A percentile compares a stretch with the other conserved stretches of the same genome.
Conservation (phyloP, 2,888 invertebrate species). For the Synanthedon vespiformis region DNA sequence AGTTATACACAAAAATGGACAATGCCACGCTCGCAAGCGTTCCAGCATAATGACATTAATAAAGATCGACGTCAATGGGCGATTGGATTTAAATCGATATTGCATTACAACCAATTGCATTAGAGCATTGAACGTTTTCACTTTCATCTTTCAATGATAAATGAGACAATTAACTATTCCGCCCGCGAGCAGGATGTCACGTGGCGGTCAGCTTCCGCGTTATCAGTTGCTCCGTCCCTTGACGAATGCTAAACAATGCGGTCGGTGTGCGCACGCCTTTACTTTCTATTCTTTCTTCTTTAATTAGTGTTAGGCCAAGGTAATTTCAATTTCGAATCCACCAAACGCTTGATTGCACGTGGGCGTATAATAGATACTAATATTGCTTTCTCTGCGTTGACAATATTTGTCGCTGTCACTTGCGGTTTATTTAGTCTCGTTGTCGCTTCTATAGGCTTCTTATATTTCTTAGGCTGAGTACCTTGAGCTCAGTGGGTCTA, state of each 20-base stretch:
- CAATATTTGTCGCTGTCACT: conserved; percentile 8
- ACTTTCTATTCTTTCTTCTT: conserved; percentile 10
- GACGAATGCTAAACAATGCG: conserved; percentile 21
- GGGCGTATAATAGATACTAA: conserved; percentile 12
- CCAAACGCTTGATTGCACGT: conserved; percentile 19
- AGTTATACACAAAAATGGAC: too few relatives aligned
- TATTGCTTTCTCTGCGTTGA: conserved; percentile 25
- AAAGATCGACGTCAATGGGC: not conserved
- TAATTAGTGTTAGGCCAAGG: conserved; percentile 18
- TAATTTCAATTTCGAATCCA: conserved; percentile 34
- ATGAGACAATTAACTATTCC: conserved; percentile 50
- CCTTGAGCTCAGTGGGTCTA: too few relatives aligned
- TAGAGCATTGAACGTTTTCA: conserved; percentile 44
- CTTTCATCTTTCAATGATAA: conserved; percentile 47
- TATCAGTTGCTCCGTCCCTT: conserved; percentile 24
- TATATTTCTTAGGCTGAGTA: too few relatives aligned
- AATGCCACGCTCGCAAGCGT: too few relatives aligned
- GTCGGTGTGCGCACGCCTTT: conserved; percentile 5
- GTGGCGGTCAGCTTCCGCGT: conserved; percentile 48
- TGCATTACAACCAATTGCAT: conserved; percentile 17
- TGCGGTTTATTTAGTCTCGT: too few relatives aligned
- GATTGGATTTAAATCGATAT: not conserved
- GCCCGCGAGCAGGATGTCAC: conserved; percentile 47
- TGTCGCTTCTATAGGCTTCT: too few relatives aligned
- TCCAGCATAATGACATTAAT: not conserved